Evolutionary conservation across 2,888 invertebrate genomes (phyloP), one percentile per base, ranked within the genome.

Genomic region (Xanthorhoe spadicearia): DNA sequence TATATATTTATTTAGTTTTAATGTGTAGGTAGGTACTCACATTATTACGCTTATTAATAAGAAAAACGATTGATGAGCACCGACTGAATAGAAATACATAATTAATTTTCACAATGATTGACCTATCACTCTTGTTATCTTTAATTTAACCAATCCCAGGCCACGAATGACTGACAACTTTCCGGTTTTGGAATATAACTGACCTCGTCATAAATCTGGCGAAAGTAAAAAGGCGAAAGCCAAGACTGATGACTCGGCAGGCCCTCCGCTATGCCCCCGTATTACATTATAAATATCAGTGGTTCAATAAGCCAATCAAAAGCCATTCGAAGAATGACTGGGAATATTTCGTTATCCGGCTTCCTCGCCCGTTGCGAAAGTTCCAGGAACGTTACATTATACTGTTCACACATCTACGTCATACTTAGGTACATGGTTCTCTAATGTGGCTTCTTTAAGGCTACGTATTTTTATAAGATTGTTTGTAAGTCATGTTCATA

Each of bases 401-500:
- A 50, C 5, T 28, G 35, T 43, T 7, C 18, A 48, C 19, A 55
- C 49, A 52, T 52, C n/a, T 35, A 60, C 70, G 66, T 68, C 68
- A 32, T 61, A 61, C 4, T 13, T 43, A n/a, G 13, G 38, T 43
- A 4, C 3, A n/a, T 38, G 13, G 2, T 23, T 23, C 23, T 23
- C 4, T 23, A 23, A 3, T 38, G 38, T 43, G 38, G 38, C 38
- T 43, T 43, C 3, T 43, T 43, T 43, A 43, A 13, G 38, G 38
- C 38, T 43, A 43, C 74, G 71, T 23, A 23, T 68, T 67, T 68
- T 55, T 71, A 80, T 80, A 70, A 77, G 79, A 81, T 79, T 54
- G 54, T 53, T 58, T 81, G 79, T 90, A 89, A 90, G 83, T 92
- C 92, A 90, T 82, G 79, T 83, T 84, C 85, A 88, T 87, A 80